phyloP scores from a whole-genome alignment of 2,113 vertebrate species.

The Spermophilus dauricus region DNA sequence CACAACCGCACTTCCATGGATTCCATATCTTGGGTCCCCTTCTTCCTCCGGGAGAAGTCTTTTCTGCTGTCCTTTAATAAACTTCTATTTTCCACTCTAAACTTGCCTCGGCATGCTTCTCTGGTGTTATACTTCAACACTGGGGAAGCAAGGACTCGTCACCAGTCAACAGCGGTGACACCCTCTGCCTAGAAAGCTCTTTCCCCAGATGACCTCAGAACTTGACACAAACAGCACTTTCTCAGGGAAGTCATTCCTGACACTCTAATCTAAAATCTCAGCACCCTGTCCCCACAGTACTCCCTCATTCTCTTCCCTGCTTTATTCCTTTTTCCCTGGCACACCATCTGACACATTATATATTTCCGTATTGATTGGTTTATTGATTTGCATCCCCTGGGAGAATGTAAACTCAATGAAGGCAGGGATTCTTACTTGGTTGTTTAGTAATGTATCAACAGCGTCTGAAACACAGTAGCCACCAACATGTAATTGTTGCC shows the following conservation, averaged over 20 bases:
- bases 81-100: no score
- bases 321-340: background rate
- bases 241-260: background rate
- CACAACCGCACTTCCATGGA: no score
- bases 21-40: no score
- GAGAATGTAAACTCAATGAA: background rate
- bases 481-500: background rate
- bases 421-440: background rate
- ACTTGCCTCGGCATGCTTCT: no score
- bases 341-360: background rate
- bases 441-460: background rate
- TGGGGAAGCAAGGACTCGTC: no score
- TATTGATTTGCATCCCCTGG: background rate
- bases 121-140: no score
- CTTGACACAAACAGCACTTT: background rate
- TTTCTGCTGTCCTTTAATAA: no score
- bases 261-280: background rate
- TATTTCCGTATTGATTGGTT: background rate
- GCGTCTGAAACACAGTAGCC: background rate
- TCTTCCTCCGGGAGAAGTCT: no score
- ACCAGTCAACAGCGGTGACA: no score
- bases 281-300: fast-evolving
- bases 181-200: background rate
- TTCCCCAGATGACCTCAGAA: background rate
- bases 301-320: background rate